phyloP scores from a whole-genome alignment of 2,797 vertebrate species.

The Cirrhinus mrigala region DNA sequence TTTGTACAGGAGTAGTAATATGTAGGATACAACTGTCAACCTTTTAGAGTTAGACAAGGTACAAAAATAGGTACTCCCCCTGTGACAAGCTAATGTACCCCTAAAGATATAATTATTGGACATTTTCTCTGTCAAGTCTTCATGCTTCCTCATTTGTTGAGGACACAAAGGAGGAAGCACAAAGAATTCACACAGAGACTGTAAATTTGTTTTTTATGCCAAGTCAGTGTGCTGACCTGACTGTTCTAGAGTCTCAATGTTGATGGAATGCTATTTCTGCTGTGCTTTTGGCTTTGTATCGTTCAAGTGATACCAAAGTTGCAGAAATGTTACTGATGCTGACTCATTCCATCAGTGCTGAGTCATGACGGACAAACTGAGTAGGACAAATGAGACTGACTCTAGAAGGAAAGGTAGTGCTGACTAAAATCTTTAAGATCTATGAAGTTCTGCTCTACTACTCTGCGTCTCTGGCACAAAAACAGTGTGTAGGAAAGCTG shows the following conservation, averaged over 20 bases:
- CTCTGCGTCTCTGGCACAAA: not conserved
- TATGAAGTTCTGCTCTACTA: not conserved
- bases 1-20: not conserved
- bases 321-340: slow-evolving; percentile 51
- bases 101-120: not conserved
- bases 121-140: not conserved
- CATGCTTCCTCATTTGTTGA: not conserved
- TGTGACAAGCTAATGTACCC: not conserved
- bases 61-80: not conserved
- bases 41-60: not conserved
- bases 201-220: not conserved
- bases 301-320: not conserved
- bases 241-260: not conserved
- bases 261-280: not conserved
- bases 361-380: slow-evolving; percentile 28
- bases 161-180: not conserved
- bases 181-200: not conserved
- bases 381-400: slow-evolving; percentile 6
- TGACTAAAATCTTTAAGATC: not conserved
- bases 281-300: not conserved
- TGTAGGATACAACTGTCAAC: not conserved
- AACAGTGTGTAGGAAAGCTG: not conserved
- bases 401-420: not conserved
- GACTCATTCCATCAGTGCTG: slow-evolving; percentile 52
- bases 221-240: not conserved